phyloP scores from a whole-genome alignment of 2,888 invertebrate genomes.

The Acleris cristana region DNA sequence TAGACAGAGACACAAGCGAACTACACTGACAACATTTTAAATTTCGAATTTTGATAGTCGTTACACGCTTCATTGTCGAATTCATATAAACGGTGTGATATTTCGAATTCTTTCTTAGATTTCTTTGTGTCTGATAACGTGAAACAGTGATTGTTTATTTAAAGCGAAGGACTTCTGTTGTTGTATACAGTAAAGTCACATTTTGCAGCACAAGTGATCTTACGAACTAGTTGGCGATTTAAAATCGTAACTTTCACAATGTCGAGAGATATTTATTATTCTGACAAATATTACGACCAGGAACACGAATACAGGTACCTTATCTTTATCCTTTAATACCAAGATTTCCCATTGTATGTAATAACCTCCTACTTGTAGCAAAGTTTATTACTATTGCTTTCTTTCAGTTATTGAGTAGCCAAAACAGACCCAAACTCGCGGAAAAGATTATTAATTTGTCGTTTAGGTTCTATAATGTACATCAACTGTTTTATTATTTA shows the following conservation, averaged over 20 bases:
- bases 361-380: too few relatives aligned
- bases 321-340: neutral
- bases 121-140: slow-evolving; percentile 19
- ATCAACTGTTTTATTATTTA: neutral
- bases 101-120: slow-evolving; percentile 33
- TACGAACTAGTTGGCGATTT: slow-evolving; percentile 7
- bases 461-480: too few relatives aligned
- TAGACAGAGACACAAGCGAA: neutral
- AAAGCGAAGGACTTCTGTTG: neutral
- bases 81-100: slow-evolving; percentile 41
- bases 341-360: too few relatives aligned
- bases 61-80: slow-evolving; percentile 57
- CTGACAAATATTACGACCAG: slow-evolving; percentile 96
- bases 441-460: too few relatives aligned
- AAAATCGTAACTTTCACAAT: slow-evolving; percentile 56
- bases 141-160: neutral
- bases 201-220: slow-evolving; percentile 2
- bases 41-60: slow-evolving; percentile 67
- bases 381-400: too few relatives aligned
- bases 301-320: slow-evolving; percentile 94
- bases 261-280: slow-evolving; percentile 93
- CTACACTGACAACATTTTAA: slow-evolving; percentile 43
- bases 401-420: too few relatives aligned
- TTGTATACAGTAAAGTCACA: slow-evolving; percentile 4
- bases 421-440: too few relatives aligned